Evolutionary conservation across 1,140 invertebrate genomes (phyloP), one percentile per base, ranked within the genome.

Genomic region (Zaprionus davidi): DNA sequence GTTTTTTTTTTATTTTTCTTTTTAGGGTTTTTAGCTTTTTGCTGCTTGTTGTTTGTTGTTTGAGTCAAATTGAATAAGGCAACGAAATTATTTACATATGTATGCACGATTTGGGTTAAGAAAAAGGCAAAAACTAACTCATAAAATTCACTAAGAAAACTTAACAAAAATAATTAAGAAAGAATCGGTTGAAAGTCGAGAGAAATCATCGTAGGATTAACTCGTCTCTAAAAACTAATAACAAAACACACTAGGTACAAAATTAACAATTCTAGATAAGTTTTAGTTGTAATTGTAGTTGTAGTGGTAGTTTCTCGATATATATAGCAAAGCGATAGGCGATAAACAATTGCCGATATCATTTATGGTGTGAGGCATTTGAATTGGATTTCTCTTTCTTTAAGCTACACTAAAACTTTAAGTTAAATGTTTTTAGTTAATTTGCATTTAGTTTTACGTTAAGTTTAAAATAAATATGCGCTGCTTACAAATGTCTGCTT

Each of bases 71-170:
- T 78, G 28, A 77, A 79, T 74, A 74, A 85, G 82, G 71, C 71
- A 84, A 84, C 83, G 78, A 87, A 87, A 87, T 87, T 87, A 87
- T 87, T 87, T 87, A 87, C 84, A 87, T 81, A 88, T 87, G 83
- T 73, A n/a, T 79, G 70, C 41, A 63, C 64, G 64, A 75, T 74
- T 71, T 49, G 62, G 75, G 49, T 64, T 65, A 76, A 64, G 60
- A 62, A 68, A 67, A 78, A 67, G 24, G 66, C 38, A 78, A 75
- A 36, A 77, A 81, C 72, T 81, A 72, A 44, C 36, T 57, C 26
- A 72, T 71, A 69, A 71, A 80, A 75, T 76, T 67, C 53, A 55
- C 56, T 76, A 76, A 66, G 31, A 56, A 73, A 77, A 68, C 70
- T 73, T 73, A 77, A 73, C 75, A 67, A 72, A 71, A 44, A 66